Base-by-base conservation (phyloP, 2,113 vertebrate genomes). In the Papio anubis region DNA sequence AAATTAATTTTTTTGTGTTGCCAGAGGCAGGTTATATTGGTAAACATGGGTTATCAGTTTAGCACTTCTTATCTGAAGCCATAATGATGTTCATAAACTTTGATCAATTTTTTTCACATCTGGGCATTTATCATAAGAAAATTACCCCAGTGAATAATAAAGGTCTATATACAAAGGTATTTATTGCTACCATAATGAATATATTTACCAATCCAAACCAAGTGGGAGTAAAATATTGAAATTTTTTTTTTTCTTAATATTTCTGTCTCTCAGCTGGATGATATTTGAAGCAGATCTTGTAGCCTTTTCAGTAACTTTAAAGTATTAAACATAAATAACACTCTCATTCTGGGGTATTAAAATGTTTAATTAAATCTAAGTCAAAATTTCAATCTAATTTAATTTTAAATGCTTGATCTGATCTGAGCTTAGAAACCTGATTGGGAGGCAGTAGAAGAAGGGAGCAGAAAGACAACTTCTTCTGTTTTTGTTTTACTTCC, bases 311-410 rank as follows among this genome's bases (percentile, higher is more conserved):
- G 76, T 84, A 57, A 88, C 50, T 96, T 92, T 43, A 85, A 95
- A 90, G 81, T 90, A 95, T 93, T 94, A 97, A 92, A 95, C 93
- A 48, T 97, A 96, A 96, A 94, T 85, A 92, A 90, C n/a, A 66
- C 11, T 95, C 45, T 89, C 78, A 90, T 94, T 95, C 45, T 10
- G 17, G 20, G 57, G 35, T 94, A 95, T 97, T 94, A 92, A 95
- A 97, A 81, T 96, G 25, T 57, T 97, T 70, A 90, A 96, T 97
- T 89, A 97, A 92, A 94, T 81, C 23, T 27, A 76, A 92, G 90
- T 97, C 88, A 78, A 91, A 96, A 91, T 64, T 96, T 96, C 52
- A 76, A 27, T 80, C 61, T 82, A 90, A 96, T 87, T 97, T 97
- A 83, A 97, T 96, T 96, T 93, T 75, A 96, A 96, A 94, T 57